These are phyloP conservation scores for Megalops cyprinoides DNA, from an alignment of 2,797 vertebrate genomes.

Conservation along the genomic window DNA sequence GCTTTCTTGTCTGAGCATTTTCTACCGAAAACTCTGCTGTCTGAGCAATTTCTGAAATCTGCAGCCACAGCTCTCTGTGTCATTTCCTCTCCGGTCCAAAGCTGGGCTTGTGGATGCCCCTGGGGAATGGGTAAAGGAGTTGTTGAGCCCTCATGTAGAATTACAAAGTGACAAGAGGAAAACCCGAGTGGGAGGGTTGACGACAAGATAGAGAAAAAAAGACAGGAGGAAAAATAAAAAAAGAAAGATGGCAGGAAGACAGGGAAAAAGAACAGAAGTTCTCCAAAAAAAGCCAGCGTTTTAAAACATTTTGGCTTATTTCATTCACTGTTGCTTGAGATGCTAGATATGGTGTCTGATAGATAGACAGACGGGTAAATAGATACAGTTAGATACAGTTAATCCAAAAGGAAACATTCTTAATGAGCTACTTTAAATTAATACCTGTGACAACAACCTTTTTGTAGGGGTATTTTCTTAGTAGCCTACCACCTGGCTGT, in stretches of 20 bases:
- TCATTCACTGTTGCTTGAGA: constrained; percentile 52
- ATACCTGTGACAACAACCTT: constrained; percentile 63
- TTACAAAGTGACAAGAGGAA: constrained; percentile 20
- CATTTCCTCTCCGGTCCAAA: constrained; percentile 6
- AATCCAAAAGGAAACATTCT: constrained; percentile 65
- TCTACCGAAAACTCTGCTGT: not conserved
- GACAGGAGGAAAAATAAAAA: constrained; percentile 18
- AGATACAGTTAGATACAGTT: constrained; percentile 59
- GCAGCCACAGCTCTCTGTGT: not conserved
- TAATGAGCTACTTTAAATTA: constrained; percentile 68
- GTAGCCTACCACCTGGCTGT: constrained; percentile 41
- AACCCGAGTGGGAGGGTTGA: not conserved
- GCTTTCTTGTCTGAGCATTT: not conserved
- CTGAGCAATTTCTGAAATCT: constrained; percentile 3
- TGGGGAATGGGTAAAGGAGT: not conserved
- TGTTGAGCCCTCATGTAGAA: constrained; percentile 26
- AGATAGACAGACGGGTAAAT: constrained; percentile 61
- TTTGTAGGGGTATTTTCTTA: constrained; percentile 40
- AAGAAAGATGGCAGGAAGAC: constrained; percentile 6
- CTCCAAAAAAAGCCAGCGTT: constrained; percentile 35
- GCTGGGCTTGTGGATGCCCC: not conserved
- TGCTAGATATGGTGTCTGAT: constrained; percentile 43
- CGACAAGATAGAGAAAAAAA: not conserved
- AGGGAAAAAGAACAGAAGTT: constrained; percentile 22
- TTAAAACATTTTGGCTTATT: constrained; percentile 57